Evolutionary conservation across 2,888 invertebrate species (phyloP).

Genomic region (Ophion obscuratus): DNA sequence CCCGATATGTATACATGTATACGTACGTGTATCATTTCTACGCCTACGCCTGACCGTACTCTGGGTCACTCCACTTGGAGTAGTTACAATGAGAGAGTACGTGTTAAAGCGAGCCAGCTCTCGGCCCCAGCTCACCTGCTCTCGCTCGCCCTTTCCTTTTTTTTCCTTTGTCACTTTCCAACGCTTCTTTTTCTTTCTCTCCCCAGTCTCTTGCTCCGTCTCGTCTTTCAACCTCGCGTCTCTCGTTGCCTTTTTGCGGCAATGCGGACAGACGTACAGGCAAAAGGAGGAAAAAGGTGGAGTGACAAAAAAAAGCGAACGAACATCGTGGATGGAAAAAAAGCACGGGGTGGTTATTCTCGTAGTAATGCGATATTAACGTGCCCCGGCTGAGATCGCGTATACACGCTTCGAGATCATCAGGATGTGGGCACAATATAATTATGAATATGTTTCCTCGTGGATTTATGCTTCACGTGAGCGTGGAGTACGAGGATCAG

Average conservation of each 20-base stretch:
- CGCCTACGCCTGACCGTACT: conserved; percentile 36
- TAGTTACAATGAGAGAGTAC: conserved; percentile 37
- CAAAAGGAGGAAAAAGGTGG: neutral
- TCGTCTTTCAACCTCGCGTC: conserved; percentile 17
- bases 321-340: no score
- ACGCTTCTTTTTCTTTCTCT: conserved; percentile 4
- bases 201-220: neutral
- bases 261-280: neutral
- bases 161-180: conserved; percentile 42
- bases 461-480: no score
- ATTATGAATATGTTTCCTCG: no score
- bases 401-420: no score
- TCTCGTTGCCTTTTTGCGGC: neutral
- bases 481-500: no score
- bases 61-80: conserved; percentile 51
- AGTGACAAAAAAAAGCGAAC: neutral
- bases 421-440: no score
- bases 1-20: no score
- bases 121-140: neutral
- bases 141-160: conserved; percentile 5
- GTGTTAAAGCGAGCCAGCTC: conserved; percentile 30
- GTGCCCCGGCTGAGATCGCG: no score
- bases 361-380: neutral
- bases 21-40: conserved; percentile 2
- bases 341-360: neutral